These are phyloP conservation scores for Eudemis profundana DNA, from an alignment of 2,888 invertebrate genomes.

Conservation along the genomic window DNA sequence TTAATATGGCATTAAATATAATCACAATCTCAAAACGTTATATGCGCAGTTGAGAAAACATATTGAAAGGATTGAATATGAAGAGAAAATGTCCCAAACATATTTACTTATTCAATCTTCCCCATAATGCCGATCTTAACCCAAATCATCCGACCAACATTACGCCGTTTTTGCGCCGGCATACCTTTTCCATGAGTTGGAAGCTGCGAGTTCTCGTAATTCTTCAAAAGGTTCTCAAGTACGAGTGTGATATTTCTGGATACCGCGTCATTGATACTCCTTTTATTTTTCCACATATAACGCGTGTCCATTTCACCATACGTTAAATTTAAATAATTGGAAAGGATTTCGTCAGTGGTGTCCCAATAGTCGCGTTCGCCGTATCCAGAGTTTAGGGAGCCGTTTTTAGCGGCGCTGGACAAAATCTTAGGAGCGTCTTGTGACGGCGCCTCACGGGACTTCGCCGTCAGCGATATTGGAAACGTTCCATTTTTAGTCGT, in stretches of 20 bases:
- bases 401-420: slow-evolving; percentile 70
- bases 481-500: slow-evolving; percentile 82
- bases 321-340: slow-evolving; percentile 72
- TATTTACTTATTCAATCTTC: background rate
- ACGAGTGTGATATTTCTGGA: slow-evolving; percentile 94
- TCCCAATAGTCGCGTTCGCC: slow-evolving; percentile 65
- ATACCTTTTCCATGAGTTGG: slow-evolving; percentile 95
- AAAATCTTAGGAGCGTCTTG: slow-evolving; percentile 71
- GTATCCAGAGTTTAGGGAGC: slow-evolving; percentile 57
- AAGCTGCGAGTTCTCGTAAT: slow-evolving; percentile 95
- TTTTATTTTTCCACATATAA: slow-evolving; percentile 68
- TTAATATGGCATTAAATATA: background rate
- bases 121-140: background rate
- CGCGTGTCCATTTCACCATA: slow-evolving; percentile 60
- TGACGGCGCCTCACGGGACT: slow-evolving; percentile 65
- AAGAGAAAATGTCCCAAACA: background rate
- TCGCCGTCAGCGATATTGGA: slow-evolving; percentile 79
- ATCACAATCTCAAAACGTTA: too few relatives aligned
- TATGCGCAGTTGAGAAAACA: too few relatives aligned
- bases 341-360: slow-evolving; percentile 65
- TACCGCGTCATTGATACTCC: slow-evolving; percentile 88
- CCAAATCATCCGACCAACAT: background rate
- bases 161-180: background rate
- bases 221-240: slow-evolving; percentile 93
- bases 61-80: background rate